Conservation (phyloP, 2,113 vertebrate genomes). For the Nannobrachium achirus region DNA sequence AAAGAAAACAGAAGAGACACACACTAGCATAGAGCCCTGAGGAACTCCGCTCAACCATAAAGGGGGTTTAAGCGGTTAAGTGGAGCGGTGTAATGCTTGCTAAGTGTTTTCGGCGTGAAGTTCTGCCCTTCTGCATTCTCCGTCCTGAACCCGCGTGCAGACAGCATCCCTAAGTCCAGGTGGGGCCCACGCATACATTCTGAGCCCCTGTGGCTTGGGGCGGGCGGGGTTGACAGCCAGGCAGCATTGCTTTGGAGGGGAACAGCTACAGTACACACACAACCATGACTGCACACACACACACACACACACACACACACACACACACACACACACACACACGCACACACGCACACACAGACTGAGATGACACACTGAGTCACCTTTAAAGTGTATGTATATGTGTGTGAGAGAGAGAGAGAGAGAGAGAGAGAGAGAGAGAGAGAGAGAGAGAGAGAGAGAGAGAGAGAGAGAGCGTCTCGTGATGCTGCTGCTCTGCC, state of each 20-base stretch:
- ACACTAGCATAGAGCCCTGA: too few relatives aligned
- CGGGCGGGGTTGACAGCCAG: conserved; percentile 65
- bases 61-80: too few relatives aligned
- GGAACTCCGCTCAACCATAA: too few relatives aligned
- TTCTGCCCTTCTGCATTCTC: conserved; percentile 62
- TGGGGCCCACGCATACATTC: conserved; percentile 57
- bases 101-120: conserved; percentile 72
- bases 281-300: conserved; percentile 2
- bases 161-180: conserved; percentile 64
- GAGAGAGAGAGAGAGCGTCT: conserved; percentile 48
- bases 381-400: conserved; percentile 72
- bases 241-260: conserved; percentile 59
- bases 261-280: conserved; percentile 53
- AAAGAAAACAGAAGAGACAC: too few relatives aligned
- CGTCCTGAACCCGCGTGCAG: conserved; percentile 47
- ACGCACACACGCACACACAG: conserved; percentile 19
- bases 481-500: conserved; percentile 63
- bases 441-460: too few relatives aligned
- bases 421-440: too few relatives aligned
- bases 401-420: too few relatives aligned
- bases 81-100: conserved; percentile 63
- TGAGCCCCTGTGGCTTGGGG: conserved; percentile 53
- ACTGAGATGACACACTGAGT: conserved; percentile 40
- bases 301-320: neutral
- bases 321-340: conserved; percentile 29